phyloP scores from a whole-genome alignment of 1,140 invertebrate species.

The Pachypsylla venusta region DNA sequence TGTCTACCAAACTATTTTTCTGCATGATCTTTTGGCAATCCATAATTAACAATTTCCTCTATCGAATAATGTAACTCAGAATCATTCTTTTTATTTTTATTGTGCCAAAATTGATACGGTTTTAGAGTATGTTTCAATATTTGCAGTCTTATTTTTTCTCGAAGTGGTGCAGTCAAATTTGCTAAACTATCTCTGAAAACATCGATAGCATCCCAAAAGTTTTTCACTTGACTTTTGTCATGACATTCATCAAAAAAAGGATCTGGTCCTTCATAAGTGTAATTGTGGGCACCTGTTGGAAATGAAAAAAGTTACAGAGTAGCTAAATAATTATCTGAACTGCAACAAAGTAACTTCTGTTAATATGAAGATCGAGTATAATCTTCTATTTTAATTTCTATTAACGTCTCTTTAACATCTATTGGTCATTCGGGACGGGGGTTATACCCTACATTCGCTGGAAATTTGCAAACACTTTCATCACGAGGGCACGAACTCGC shows the following conservation, averaged over 20 bases:
- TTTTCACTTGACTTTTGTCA: background rate
- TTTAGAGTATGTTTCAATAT: conserved; percentile 5
- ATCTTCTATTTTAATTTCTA: too few species aligned
- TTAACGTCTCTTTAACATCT: too few species aligned
- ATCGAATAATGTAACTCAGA: background rate
- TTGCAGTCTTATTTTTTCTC: background rate
- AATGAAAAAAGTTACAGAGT: too few species aligned
- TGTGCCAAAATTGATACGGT: background rate
- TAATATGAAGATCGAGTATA: too few species aligned
- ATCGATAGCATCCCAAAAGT: background rate
- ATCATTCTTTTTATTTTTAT: background rate
- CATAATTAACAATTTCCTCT: background rate
- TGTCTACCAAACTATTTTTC: too few species aligned
- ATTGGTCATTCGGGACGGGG: too few species aligned
- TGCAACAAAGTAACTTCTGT: too few species aligned
- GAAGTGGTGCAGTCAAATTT: background rate
- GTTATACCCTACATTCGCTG: too few species aligned
- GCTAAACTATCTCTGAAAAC: background rate
- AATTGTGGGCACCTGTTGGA: conserved; percentile 3
- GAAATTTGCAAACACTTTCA: too few species aligned
- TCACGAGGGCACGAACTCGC: too few species aligned
- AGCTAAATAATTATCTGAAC: too few species aligned
- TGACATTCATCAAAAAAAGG: background rate
- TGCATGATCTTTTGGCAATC: background rate
- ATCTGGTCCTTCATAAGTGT: background rate